Conservation (phyloP, 2,797 vertebrate genomes). For the Melanotaenia boesemani region DNA sequence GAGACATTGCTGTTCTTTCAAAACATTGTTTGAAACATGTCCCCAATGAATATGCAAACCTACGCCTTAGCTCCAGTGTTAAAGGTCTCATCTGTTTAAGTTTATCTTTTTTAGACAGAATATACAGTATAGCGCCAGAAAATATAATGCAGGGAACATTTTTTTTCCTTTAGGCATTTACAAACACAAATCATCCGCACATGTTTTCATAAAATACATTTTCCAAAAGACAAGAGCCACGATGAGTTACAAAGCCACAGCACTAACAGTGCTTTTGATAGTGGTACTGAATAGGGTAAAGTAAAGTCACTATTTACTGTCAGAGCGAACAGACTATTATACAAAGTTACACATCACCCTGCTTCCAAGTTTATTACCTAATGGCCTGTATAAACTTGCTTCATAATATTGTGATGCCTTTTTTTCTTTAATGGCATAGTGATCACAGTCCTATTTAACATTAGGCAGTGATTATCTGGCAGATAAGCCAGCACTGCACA, state of each 20-base stretch:
- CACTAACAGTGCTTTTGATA: slow-evolving; percentile 2
- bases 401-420: slow-evolving; percentile 35
- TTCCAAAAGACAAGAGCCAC: background rate
- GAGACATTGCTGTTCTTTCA: background rate
- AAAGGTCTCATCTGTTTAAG: slow-evolving; percentile 2
- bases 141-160: background rate
- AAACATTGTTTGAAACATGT: background rate
- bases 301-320: slow-evolving; percentile 7
- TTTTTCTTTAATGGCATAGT: slow-evolving; percentile 8
- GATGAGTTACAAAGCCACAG: slow-evolving; percentile 14
- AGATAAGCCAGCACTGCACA: background rate
- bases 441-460: slow-evolving; percentile 22
- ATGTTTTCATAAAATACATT: background rate
- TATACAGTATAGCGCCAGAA: background rate
- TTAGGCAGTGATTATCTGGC: slow-evolving; percentile 33
- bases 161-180: background rate
- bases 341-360: slow-evolving; percentile 16
- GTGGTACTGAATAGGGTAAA: background rate
- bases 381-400: slow-evolving; percentile 7
- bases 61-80: background rate
- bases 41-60: background rate
- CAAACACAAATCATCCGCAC: background rate
- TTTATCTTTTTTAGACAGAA: background rate
- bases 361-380: slow-evolving; percentile 22
- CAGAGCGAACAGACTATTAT: slow-evolving; percentile 9